Base-by-base conservation (phyloP, 2,888 invertebrate genomes). In the Nineta flava region DNA sequence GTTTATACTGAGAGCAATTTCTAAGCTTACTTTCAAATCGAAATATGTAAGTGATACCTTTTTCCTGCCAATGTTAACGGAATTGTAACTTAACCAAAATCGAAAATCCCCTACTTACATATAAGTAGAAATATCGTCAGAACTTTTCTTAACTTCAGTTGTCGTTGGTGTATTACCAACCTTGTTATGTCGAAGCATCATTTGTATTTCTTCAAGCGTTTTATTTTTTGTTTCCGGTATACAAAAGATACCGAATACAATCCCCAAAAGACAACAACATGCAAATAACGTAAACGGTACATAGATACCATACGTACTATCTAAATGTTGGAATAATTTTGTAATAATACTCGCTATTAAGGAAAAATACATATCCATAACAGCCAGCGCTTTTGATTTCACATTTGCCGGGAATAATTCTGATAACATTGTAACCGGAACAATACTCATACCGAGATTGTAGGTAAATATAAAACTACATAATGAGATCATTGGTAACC, bases 381-480 rank as follows among this genome's bases (percentile, higher is more conserved):
- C 60, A 16, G 74, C 72, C 13, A 75, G 65, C 0, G 78, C 75
- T 12, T 71, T 63, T 1, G 76, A 74, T 57, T 76, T 71, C 2
- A 73, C 74, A 53, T 71, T 68, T 1, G 71, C 60, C 50, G 79
- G 70, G 60, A 79, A 73, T 9, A 76, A 58, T 60, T 76, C 76
- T 0, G 71, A 69, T 55, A 74, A 64, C 48, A 74, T 64, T 42
- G 73, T 61, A 54, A 72, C 68, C 0, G 74, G 74, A 44, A 75
- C 60, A 0, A 72, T 72, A 1, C 73, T 69, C 50, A 74, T 64
- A 1, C 75, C 75, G n/a, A 73, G 53, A 31, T 70, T 69, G 48
- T 72, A 73, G 45, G 69, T 65, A 2, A 70, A 62, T 41, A 74
- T 67, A 57, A 70, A 75, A 1, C 62, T 50, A 12, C 73, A 62